Base-by-base conservation (phyloP, 92 coral and sea anemone species). In the Ricordea florida region DNA sequence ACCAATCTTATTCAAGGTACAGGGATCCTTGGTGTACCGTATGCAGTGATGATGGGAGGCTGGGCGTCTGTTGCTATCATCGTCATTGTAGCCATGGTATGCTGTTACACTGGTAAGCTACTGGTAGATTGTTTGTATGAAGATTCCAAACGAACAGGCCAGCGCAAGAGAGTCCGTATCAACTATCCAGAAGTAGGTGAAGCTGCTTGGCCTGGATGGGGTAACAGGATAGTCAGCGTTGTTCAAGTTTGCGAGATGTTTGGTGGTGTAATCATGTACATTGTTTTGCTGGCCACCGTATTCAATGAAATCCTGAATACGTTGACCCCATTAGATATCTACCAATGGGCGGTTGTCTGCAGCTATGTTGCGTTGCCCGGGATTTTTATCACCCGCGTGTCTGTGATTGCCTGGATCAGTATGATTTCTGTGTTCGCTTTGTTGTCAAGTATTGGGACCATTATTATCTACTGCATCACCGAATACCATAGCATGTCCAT, bases 101-200 rank as follows among this genome's bases (percentile, higher is more conserved):
- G 97, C 87, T 91, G 97, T 46, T 91, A 83, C 59, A 91, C 97
- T n/a, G 97, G 97, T 4, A 87, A 91, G 82, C 87, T 91, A 6
- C 67, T 91, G 48, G 90, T 91, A 5, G 97, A 91, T 13, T 91
- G 97, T 46, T 81, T 91, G 46, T 91, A 91, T 38, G 97, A 73
- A 47, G 88, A 87, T 16, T 91, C 97, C 75, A 91, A 87, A 46
- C 83, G 93, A 1, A 87, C 97, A 0, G 93, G 97, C 0, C 85
- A 74, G 56, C 59, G 83, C 55, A 91, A 91, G 63, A 79, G 97
- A 6, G 90, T 85, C 13, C 86, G 78, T 41, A 50, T 85, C 1
- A 91, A 91, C 48, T 91, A 91, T 68, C 97, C 97, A 0, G 97
- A 91, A 27, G 97, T 91, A 17, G 97, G 97, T 11, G 97, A 88